A percentile compares a stretch with the other conserved stretches of the same genome.
These are phyloP conservation scores for Drosophila subquinaria DNA, from an alignment of 2,888 invertebrate genomes.

Conservation along the genomic window DNA sequence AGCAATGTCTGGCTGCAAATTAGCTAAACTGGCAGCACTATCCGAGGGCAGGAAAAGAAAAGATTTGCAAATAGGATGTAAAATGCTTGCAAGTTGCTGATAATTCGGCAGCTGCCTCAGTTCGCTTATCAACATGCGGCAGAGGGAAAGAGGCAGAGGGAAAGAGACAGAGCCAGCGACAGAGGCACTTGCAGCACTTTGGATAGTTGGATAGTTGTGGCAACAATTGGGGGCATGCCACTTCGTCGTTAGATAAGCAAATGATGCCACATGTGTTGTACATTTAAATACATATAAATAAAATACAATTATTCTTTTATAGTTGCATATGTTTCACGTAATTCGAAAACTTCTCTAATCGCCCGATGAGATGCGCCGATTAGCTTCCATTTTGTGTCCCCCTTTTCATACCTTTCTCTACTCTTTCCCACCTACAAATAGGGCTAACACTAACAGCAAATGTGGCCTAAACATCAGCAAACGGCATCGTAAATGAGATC, in stretches of 20 bases:
- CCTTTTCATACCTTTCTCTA: not conserved
- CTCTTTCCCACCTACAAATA: not conserved
- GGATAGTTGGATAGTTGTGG: constrained; percentile 5
- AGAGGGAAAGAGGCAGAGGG: constrained; percentile 3
- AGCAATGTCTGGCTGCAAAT: not conserved
- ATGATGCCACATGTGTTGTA: constrained; percentile 53
- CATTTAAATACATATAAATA: constrained; percentile 1
- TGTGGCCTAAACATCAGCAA: constrained; percentile 40
- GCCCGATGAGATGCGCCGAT: constrained; percentile 53
- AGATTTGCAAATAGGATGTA: constrained; percentile 70
- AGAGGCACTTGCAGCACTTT: constrained; percentile 12
- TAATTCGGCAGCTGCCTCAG: constrained; percentile 61
- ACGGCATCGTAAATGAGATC: constrained; percentile 62
- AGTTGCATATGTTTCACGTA: constrained; percentile 48
- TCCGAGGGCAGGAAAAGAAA: not conserved
- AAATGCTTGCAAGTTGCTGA: constrained; percentile 83
- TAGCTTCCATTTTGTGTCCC: constrained; percentile 25
- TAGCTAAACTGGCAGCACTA: not conserved
- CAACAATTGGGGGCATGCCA: constrained; percentile 34
- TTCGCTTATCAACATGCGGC: constrained; percentile 38
- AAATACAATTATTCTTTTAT: constrained; percentile 12
- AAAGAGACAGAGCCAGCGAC: not conserved
- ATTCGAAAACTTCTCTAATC: constrained; percentile 63
- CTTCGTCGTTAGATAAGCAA: constrained; percentile 58
- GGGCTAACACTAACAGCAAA: constrained; percentile 7